These are phyloP conservation scores for Globodera rostochiensis DNA, from an alignment of 1,140 invertebrate species.

Conservation along the genomic window DNA sequence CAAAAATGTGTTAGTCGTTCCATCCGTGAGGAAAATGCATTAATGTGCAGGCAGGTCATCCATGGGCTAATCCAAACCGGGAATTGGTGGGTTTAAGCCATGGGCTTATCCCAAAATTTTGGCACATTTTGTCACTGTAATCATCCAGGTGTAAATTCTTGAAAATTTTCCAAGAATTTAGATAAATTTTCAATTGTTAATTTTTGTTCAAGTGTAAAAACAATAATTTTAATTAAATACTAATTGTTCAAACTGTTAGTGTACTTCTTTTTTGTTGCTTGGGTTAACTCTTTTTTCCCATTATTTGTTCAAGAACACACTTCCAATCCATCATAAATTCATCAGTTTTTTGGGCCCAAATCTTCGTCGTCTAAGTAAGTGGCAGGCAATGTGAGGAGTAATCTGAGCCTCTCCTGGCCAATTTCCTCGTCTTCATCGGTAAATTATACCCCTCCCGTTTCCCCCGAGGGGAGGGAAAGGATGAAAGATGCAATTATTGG, in stretches of 20 bases:
- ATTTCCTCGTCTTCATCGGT: not conserved
- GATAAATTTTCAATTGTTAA: not conserved
- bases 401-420: not conserved
- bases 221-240: too few species aligned
- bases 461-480: not conserved
- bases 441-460: not conserved
- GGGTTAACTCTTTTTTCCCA: too few species aligned
- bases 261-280: too few species aligned
- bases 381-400: not conserved
- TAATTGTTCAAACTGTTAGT: too few species aligned
- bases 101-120: not conserved
- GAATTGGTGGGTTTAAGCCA: not conserved
- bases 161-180: not conserved
- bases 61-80: not conserved
- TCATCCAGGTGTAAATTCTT: not conserved
- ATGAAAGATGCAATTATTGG: not conserved
- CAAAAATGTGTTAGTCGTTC: not conserved
- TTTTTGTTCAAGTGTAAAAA: too few species aligned
- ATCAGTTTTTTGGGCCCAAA: not conserved
- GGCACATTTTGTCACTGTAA: not conserved
- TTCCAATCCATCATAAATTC: not conserved
- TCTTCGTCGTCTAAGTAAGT: too few species aligned
- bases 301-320: not conserved
- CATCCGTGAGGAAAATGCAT: not conserved
- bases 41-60: not conserved